Conservation (phyloP, 1,140 invertebrate species). For the Ganaspis sp. region DNA sequence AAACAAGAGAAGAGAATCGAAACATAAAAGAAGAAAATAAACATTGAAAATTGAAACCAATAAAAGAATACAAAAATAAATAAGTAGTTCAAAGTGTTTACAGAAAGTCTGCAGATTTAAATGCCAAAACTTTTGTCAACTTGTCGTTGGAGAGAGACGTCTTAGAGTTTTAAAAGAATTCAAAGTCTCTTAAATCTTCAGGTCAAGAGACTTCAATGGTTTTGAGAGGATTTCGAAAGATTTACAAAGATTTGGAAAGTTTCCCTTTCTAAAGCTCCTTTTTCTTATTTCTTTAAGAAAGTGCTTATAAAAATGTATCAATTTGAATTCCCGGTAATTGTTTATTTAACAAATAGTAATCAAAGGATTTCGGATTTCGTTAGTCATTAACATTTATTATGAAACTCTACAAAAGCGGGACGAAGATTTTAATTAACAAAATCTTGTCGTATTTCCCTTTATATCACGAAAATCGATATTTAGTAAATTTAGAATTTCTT, state of each 20-base stretch:
- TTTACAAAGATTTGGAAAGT: neutral
- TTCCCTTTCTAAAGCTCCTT: neutral
- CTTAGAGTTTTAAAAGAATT: neutral
- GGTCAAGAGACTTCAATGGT: conserved; percentile 8
- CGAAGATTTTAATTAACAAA: neutral
- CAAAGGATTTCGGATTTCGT: neutral
- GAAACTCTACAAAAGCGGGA: neutral
- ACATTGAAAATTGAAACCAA: neutral
- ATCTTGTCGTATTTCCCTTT: neutral
- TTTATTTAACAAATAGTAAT: neutral
- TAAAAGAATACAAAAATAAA: neutral
- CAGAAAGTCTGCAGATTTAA: neutral
- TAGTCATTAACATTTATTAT: neutral
- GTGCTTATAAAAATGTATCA: neutral
- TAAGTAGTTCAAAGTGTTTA: neutral
- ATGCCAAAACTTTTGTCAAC: neutral
- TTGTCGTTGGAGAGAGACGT: neutral
- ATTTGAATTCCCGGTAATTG: neutral
- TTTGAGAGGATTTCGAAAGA: conserved; percentile 5
- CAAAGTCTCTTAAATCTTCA: conserved; percentile 10
- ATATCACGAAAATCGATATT: conserved; percentile 17
- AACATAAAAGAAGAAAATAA: neutral
- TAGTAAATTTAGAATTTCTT: conserved; percentile 2
- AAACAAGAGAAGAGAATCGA: neutral
- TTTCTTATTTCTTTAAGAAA: neutral